Evolutionary conservation across 2,113 vertebrate genomes (phyloP).

Genomic region (Perccottus glenii): DNA sequence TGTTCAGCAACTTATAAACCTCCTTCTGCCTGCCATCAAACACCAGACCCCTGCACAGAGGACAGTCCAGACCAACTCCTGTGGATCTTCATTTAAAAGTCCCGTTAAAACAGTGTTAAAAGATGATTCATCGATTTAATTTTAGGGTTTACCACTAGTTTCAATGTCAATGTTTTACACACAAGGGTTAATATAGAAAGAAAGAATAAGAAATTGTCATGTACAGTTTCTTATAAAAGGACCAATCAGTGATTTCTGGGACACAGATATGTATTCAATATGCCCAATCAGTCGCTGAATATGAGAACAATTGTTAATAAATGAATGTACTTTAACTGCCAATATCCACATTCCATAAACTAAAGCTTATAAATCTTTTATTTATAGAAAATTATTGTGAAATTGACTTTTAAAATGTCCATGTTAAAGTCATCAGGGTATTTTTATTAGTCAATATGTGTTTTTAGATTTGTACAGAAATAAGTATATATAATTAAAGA

Average conservation of each 20-base stretch:
- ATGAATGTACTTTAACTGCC: constrained; percentile 1
- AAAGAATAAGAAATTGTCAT: constrained; percentile 9
- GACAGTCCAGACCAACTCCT: background rate
- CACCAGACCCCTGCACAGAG: background rate
- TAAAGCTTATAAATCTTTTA: background rate
- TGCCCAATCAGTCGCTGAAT: constrained; percentile 26
- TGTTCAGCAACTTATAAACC: constrained; percentile 91
- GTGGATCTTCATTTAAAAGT: constrained; percentile 20
- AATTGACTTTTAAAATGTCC: background rate
- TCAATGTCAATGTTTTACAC: constrained; percentile 30
- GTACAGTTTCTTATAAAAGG: constrained; percentile 32
- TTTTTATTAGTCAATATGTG: background rate
- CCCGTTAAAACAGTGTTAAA: constrained; percentile 64
- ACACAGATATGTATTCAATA: background rate
- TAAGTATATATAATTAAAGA: constrained; percentile 42
- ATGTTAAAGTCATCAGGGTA: background rate
- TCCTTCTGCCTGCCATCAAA: background rate
- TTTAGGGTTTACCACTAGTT: constrained; percentile 40
- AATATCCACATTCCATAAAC: background rate
- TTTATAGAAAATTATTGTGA: background rate
- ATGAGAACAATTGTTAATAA: constrained; percentile 1
- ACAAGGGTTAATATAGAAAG: constrained; percentile 54
- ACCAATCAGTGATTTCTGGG: constrained; percentile 3
- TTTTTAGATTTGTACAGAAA: constrained; percentile 52
- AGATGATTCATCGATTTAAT: constrained; percentile 60